Percentiles rank a stretch among this genome's conserved stretches.
These are phyloP conservation scores for Orthonyx spaldingii DNA, from an alignment of 2,113 vertebrate species.

Conservation along the genomic window DNA sequence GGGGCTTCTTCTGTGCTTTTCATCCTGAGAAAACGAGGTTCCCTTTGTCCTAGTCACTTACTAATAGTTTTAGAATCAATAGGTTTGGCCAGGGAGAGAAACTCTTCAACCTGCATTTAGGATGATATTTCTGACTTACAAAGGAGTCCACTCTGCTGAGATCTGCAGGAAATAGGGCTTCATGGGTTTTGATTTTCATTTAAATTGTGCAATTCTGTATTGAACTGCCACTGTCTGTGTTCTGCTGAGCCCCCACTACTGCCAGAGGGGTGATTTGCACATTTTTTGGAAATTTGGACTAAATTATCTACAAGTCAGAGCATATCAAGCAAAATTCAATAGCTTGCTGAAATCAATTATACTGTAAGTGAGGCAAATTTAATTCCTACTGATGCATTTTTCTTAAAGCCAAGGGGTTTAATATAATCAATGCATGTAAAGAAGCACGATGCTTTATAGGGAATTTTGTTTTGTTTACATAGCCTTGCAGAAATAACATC, in stretches of 20 bases:
- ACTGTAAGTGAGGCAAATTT: neutral
- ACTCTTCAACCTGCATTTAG: neutral
- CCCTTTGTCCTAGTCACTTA: rapidly evolving
- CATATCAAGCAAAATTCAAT: neutral
- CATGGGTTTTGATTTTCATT: neutral
- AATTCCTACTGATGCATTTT: neutral
- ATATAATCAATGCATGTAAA: neutral
- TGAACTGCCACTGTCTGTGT: neutral
- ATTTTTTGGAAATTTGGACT: neutral
- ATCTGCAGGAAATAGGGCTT: neutral
- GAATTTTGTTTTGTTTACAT: neutral
- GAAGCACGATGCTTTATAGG: neutral
- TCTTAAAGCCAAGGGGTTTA: constrained; percentile 13
- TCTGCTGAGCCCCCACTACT: neutral
- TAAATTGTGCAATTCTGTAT: neutral
- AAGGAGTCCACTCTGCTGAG: neutral
- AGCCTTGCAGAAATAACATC: neutral
- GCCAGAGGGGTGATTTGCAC: neutral
- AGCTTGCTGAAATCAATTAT: neutral
- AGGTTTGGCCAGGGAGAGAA: neutral
- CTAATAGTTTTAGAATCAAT: neutral
- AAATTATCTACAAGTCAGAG: neutral
- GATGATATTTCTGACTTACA: neutral
- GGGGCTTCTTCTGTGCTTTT: neutral
- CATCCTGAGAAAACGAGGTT: neutral